These are phyloP conservation scores for Drosophila teissieri DNA, from an alignment of 1,140 invertebrate species.

Conservation along the genomic window DNA sequence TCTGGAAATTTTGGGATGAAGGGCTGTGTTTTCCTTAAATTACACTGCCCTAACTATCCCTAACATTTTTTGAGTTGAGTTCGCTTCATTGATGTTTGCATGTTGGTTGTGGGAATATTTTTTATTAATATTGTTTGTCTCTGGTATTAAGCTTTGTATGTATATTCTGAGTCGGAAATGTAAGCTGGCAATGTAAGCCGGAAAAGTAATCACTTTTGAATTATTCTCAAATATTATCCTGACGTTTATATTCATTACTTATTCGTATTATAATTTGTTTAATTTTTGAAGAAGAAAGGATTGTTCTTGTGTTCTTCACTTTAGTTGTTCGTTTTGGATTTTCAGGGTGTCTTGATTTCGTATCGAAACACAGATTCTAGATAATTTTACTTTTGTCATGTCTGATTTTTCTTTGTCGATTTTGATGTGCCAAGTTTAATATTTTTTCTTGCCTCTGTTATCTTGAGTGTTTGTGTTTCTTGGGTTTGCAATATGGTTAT, in stretches of 20 bases:
- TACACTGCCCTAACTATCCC: neutral
- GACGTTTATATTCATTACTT: slow-evolving; percentile 6
- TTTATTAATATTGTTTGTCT: slow-evolving; percentile 52
- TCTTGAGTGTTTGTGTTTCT: slow-evolving; percentile 23
- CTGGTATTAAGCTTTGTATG: slow-evolving; percentile 1
- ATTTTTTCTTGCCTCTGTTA: slow-evolving; percentile 59
- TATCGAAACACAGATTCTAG: slow-evolving; percentile 54
- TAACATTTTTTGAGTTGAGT: slow-evolving; percentile 37
- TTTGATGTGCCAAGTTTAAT: slow-evolving; percentile 31
- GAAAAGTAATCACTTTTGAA: slow-evolving; percentile 41
- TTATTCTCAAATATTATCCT: slow-evolving; percentile 36
- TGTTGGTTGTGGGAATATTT: slow-evolving; percentile 70
- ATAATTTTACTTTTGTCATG: slow-evolving; percentile 44
- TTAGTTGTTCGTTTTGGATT: slow-evolving; percentile 22
- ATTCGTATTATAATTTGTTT: slow-evolving; percentile 41
- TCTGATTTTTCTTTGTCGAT: slow-evolving; percentile 36
- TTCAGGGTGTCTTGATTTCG: slow-evolving; percentile 40
- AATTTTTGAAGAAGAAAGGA: slow-evolving; percentile 79
- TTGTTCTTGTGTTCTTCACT: slow-evolving; percentile 40
- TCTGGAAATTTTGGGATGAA: slow-evolving; percentile 13
- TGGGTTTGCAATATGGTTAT: slow-evolving; percentile 43
- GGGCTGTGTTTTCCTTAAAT: slow-evolving; percentile 1
- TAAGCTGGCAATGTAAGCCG: slow-evolving; percentile 59
- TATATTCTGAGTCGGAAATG: slow-evolving; percentile 47
- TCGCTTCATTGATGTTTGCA: slow-evolving; percentile 58